These are phyloP conservation scores for Myotis yumanensis DNA, from an alignment of 2,113 vertebrate species.

Conservation along the genomic window DNA sequence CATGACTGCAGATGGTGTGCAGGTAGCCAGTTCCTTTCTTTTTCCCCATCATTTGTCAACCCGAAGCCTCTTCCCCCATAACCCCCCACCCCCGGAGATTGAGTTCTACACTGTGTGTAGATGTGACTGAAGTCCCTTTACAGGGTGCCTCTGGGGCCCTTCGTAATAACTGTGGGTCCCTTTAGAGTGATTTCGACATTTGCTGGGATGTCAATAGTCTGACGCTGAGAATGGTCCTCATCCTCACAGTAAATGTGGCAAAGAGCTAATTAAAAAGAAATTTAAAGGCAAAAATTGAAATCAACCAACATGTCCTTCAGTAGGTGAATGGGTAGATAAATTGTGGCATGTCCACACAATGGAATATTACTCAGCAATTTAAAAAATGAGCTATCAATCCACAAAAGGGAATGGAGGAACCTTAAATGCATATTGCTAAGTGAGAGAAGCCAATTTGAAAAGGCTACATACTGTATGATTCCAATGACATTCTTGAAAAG, in stretches of 20 bases:
- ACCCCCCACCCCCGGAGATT: fast-evolving
- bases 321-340: neutral
- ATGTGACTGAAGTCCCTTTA: neutral
- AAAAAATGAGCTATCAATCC: neutral
- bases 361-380: neutral
- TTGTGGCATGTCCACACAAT: too few species aligned
- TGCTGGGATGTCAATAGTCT: neutral
- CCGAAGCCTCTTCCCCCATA: neutral
- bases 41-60: neutral
- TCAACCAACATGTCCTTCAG: neutral
- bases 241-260: neutral
- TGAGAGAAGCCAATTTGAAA: neutral
- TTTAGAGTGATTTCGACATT: neutral
- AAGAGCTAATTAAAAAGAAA: neutral
- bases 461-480: neutral
- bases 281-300: neutral
- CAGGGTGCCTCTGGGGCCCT: neutral
- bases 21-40: neutral
- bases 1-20: neutral
- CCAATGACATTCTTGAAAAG: neutral
- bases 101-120: neutral
- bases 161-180: neutral
- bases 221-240: neutral
- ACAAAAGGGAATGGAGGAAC: neutral
- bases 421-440: neutral